phyloP scores from a whole-genome alignment of 2,113 vertebrate species.

The Heptranchias perlo region DNA sequence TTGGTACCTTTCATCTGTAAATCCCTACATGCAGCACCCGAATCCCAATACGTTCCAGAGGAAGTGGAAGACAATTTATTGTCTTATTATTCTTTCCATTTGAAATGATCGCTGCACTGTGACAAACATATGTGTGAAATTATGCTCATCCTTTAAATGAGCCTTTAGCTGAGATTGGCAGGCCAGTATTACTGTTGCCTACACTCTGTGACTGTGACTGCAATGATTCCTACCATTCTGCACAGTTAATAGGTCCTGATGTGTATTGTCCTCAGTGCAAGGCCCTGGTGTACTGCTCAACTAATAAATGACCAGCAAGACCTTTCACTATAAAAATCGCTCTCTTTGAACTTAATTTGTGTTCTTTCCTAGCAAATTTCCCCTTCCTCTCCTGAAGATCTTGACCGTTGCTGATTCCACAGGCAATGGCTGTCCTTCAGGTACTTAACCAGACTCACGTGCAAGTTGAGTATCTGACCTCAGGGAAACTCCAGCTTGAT shows the following conservation, averaged over 20 bases:
- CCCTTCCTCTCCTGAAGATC: neutral
- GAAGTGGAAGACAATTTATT: neutral
- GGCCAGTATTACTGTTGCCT: neutral
- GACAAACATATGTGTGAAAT: neutral
- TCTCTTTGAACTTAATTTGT: neutral
- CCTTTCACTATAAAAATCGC: neutral
- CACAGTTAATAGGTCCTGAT: neutral
- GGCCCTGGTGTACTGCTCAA: neutral
- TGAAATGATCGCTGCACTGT: neutral
- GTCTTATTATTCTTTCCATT: neutral
- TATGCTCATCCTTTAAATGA: neutral
- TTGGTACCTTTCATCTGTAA: conserved; percentile 3
- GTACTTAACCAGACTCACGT: neutral
- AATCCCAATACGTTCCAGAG: neutral
- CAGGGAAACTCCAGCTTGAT: neutral
- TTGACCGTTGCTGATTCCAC: neutral
- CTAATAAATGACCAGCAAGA: neutral
- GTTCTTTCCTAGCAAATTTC: neutral
- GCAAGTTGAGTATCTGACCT: neutral
- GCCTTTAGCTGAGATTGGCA: neutral
- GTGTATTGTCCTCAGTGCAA: neutral
- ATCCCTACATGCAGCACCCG: neutral
- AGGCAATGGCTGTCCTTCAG: neutral
- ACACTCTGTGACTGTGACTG: neutral
- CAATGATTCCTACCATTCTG: neutral